A percentile compares a stretch with the other conserved stretches of the same genome.
Conservation (phyloP, 1,140 invertebrate species). For the Orchesella cincta region DNA sequence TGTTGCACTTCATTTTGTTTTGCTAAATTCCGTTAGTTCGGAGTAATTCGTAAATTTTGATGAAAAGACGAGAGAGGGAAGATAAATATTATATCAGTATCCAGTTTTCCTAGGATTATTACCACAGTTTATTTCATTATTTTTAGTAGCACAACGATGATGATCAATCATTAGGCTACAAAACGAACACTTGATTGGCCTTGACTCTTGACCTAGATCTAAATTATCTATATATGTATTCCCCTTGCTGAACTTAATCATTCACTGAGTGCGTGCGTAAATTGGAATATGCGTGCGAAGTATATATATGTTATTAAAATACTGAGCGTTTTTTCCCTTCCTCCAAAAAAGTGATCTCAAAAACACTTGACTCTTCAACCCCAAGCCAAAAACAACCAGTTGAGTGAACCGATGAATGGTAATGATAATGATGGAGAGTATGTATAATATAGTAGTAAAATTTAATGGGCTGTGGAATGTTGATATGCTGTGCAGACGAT, state of each 20-base stretch:
- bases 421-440: no score
- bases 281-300: no score
- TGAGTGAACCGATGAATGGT: no score
- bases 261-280: no score
- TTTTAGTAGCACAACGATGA: background rate
- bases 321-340: no score
- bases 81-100: slow-evolving; percentile 2
- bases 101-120: background rate
- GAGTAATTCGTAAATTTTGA: background rate
- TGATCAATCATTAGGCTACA: background rate
- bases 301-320: no score
- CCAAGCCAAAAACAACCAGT: no score
- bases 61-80: background rate
- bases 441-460: no score
- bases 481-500: no score
- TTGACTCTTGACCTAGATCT: slow-evolving; percentile 18
- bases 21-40: background rate
- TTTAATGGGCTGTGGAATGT: no score
- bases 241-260: background rate
- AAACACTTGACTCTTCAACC: no score
- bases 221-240: background rate
- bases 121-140: slow-evolving; percentile 7
- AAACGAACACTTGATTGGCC: slow-evolving; percentile 9
- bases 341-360: no score
- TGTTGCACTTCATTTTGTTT: slow-evolving; percentile 15